Percentiles rank a stretch among this genome's conserved stretches.
These are phyloP conservation scores for Bacillus rossius DNA, from an alignment of 1,140 invertebrate genomes.

Conservation along the genomic window DNA sequence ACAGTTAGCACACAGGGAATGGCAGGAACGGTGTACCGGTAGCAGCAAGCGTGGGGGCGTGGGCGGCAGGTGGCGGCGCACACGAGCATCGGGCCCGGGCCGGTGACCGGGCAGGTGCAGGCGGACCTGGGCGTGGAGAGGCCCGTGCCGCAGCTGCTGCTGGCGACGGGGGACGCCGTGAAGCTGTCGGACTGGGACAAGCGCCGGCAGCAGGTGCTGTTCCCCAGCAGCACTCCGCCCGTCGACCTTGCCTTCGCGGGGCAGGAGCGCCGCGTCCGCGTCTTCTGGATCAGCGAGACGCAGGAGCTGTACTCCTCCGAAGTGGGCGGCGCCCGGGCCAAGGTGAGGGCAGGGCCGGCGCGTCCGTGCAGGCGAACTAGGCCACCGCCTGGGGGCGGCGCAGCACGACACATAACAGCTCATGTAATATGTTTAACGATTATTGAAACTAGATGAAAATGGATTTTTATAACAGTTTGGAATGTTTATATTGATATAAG, in stretches of 20 bases:
- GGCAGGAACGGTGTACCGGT: no score
- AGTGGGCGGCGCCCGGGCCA: conserved; percentile 47
- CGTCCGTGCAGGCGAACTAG: no score
- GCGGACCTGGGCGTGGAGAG: conserved; percentile 59
- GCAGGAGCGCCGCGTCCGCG: conserved; percentile 62
- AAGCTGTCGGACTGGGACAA: conserved; percentile 68
- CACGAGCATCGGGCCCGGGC: conserved; percentile 66
- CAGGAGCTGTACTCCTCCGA: conserved; percentile 65
- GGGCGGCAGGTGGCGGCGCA: conserved; percentile 64
- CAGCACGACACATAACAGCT: no score
- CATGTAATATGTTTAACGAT: no score
- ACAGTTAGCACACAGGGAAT: no score
- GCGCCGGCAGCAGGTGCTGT: conserved; percentile 48
- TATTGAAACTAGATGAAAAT: no score
- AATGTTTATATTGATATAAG: no score
- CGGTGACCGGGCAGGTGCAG: conserved; percentile 53
- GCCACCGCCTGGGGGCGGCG: no score
- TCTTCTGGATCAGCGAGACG: conserved; percentile 81
- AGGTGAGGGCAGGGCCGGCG: no score
- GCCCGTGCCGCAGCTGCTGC: conserved; percentile 62
- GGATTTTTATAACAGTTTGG: no score
- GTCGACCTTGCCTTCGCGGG: conserved; percentile 26
- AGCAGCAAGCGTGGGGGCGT: no score
- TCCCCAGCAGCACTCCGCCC: conserved; percentile 23
- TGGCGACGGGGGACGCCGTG: conserved; percentile 49